Conservation (phyloP, 2,888 invertebrate genomes). For the Pedicia rivosa region DNA sequence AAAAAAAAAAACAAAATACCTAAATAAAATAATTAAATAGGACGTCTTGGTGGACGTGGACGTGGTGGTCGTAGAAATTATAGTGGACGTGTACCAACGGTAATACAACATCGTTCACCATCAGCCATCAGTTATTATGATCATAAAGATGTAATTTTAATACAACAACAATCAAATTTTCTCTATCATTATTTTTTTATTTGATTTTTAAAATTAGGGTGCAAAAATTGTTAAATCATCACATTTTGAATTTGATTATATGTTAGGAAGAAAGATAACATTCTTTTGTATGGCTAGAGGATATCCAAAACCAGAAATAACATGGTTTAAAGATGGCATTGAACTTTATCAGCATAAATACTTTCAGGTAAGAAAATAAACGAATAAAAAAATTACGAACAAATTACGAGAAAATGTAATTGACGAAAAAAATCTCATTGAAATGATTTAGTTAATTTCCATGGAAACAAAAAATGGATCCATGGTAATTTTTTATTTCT, state of each 20-base stretch:
- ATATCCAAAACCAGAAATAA: conserved; percentile 72
- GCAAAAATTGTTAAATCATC: conserved; percentile 79
- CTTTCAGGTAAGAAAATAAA: conserved; percentile 48
- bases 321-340: conserved; percentile 93
- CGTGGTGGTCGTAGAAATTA: conserved; percentile 19
- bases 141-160: conserved; percentile 58
- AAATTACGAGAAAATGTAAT: too few relatives aligned
- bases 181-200: neutral
- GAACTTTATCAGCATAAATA: conserved; percentile 83
- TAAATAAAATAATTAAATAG: neutral
- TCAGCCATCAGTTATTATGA: conserved; percentile 84
- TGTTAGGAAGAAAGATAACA: conserved; percentile 83
- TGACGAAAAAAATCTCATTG: too few relatives aligned
- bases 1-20: neutral
- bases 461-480: conserved; percentile 5
- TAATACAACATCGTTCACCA: conserved; percentile 58
- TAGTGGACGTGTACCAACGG: conserved; percentile 28
- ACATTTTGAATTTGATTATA: conserved; percentile 85
- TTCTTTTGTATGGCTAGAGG: conserved; percentile 86
- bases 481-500: neutral
- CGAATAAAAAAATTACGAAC: conserved; percentile 7
- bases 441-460: conserved; percentile 10
- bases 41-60: neutral
- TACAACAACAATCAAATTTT: neutral
- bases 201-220: conserved; percentile 39